Percentiles rank a stretch among this genome's conserved stretches.
phyloP scores from a whole-genome alignment of 1,140 invertebrate species.

The Drosophila kanapiae region DNA sequence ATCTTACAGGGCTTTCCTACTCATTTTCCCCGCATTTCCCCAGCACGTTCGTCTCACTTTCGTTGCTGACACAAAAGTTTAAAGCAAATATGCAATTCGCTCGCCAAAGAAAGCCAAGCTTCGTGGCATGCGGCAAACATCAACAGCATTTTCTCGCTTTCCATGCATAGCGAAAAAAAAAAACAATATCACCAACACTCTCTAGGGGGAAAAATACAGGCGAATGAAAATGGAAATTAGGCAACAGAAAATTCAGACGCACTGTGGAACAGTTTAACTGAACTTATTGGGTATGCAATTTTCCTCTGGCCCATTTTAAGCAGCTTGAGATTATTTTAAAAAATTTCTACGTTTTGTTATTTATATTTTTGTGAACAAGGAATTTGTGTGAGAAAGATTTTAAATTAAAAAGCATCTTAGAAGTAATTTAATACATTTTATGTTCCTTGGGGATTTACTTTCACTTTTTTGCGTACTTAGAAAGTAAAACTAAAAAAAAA shows the following conservation, averaged over 20 bases:
- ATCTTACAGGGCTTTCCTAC: conserved; percentile 31
- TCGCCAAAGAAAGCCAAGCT: conserved; percentile 55
- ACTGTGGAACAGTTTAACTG: conserved; percentile 22
- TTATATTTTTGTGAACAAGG: neutral
- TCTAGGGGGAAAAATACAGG: conserved; percentile 16
- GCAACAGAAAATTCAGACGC: conserved; percentile 39
- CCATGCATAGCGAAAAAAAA: conserved; percentile 20
- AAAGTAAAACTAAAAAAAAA: too few species aligned
- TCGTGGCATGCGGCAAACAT: conserved; percentile 76
- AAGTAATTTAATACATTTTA: too few species aligned
- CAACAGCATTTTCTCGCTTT: conserved; percentile 60
- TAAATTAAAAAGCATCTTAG: neutral
- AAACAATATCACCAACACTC: conserved; percentile 12
- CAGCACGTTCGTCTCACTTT: conserved; percentile 21
- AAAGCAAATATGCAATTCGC: conserved; percentile 75
- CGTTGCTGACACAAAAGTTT: conserved; percentile 74
- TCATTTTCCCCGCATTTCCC: conserved; percentile 23
- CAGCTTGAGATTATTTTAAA: neutral
- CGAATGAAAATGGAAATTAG: conserved; percentile 59
- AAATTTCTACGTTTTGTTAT: neutral
- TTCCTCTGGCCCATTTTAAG: neutral
- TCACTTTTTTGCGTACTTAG: too few species aligned
- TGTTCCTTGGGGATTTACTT: too few species aligned
- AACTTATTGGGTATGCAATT: conserved; percentile 16
- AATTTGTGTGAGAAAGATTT: neutral